These are phyloP conservation scores for Emydoidea blandingii DNA, from an alignment of 2,797 vertebrate genomes.

Conservation along the genomic window DNA sequence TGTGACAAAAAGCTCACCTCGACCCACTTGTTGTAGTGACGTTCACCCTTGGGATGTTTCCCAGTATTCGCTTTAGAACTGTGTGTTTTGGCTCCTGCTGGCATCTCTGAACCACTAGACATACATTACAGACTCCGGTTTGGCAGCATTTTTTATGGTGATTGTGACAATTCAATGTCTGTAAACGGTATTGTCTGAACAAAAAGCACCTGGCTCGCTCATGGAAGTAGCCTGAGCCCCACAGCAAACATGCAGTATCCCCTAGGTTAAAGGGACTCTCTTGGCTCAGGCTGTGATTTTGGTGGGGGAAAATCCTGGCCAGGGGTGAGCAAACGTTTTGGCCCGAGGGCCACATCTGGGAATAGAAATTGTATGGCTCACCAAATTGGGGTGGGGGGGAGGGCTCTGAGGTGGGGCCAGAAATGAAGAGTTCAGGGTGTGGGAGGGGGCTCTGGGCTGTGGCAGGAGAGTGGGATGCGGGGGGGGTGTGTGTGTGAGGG, in stretches of 20 bases:
- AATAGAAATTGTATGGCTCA: no score
- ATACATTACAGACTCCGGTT: neutral
- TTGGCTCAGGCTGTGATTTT: neutral
- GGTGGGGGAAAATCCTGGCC: neutral
- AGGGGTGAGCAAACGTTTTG: no score
- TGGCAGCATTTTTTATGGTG: neutral
- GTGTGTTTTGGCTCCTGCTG: slow-evolving; percentile 8
- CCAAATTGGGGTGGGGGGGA: no score
- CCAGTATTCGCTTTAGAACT: slow-evolving; percentile 1
- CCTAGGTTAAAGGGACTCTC: neutral
- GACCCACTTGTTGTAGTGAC: neutral
- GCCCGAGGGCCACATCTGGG: no score
- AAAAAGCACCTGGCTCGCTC: neutral
- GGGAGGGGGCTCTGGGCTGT: no score
- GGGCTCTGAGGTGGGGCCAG: no score
- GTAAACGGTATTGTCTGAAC: neutral
- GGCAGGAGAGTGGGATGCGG: no score
- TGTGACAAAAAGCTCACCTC: neutral
- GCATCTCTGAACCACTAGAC: neutral
- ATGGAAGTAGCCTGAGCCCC: neutral
- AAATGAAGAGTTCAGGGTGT: no score
- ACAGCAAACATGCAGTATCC: neutral
- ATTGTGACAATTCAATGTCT: neutral
- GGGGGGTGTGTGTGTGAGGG: no score
- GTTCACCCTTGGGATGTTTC: neutral